Conservation (phyloP, 2,888 invertebrate species). For the Aphodius granarius region DNA sequence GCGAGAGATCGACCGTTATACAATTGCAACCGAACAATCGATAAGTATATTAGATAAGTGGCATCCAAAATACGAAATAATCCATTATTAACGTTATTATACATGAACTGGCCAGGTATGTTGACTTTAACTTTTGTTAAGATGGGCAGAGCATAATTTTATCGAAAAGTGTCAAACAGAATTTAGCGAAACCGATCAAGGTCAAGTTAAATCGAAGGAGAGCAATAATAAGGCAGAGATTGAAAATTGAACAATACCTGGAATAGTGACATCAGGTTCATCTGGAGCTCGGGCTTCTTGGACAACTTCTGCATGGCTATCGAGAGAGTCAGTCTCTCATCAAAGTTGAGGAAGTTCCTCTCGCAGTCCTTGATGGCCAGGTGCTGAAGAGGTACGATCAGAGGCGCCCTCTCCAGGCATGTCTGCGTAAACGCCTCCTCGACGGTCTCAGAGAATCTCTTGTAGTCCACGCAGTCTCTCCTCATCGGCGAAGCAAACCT, state of each 20-base stretch:
- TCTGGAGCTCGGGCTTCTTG: conserved; percentile 65
- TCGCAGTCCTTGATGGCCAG: conserved; percentile 67
- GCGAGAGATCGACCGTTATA: not conserved
- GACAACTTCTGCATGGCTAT: conserved; percentile 70
- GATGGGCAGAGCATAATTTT: too few relatives aligned
- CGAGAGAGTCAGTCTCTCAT: conserved; percentile 67
- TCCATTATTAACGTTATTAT: too few relatives aligned
- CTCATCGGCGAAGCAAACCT: conserved; percentile 68
- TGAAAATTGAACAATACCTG: conserved; percentile 54
- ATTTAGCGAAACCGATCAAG: not conserved
- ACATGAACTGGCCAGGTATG: too few relatives aligned
- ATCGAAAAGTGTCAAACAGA: not conserved
- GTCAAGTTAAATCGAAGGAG: not conserved
- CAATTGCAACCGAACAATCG: not conserved
- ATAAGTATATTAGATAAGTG: not conserved
- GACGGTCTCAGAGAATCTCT: conserved; percentile 66
- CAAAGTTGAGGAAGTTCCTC: conserved; percentile 70
- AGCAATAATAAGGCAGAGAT: not conserved
- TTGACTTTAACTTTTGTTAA: too few relatives aligned
- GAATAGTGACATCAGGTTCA: conserved; percentile 71
- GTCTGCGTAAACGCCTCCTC: conserved; percentile 72
- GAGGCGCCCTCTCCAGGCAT: conserved; percentile 67
- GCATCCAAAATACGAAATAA: too few relatives aligned
- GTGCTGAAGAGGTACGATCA: conserved; percentile 70
- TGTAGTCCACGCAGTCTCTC: conserved; percentile 65